These are phyloP conservation scores for Sus scrofa DNA, from an alignment of 2,113 vertebrate genomes.

Conservation along the genomic window DNA sequence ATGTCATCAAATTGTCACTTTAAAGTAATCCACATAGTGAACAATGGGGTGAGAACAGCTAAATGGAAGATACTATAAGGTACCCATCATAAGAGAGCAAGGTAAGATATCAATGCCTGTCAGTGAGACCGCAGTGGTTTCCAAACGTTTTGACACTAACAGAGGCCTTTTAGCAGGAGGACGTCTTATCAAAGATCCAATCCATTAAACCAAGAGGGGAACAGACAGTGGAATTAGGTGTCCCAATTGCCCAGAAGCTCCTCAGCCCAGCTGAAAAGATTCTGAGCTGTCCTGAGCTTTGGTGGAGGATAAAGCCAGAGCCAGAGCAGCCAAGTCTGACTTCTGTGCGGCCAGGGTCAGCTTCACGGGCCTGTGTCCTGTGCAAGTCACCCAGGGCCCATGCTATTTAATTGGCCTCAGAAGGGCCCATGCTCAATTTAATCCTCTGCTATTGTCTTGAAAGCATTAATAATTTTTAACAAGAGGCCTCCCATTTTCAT, in stretches of 20 bases:
- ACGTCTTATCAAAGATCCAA: not conserved
- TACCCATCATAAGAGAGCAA: not conserved
- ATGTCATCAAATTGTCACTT: conserved; percentile 39
- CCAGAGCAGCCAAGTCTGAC: not conserved
- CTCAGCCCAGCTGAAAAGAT: not conserved
- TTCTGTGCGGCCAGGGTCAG: not conserved
- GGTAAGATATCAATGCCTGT: not conserved
- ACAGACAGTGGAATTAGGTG: not conserved
- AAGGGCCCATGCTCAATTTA: not conserved
- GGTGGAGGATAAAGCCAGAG: not conserved
- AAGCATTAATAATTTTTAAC: not conserved
- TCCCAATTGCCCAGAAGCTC: not conserved
- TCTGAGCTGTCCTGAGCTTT: not conserved
- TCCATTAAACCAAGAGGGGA: not conserved
- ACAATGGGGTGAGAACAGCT: not conserved
- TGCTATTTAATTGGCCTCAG: not conserved
- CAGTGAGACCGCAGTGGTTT: not conserved
- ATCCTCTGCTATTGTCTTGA: not conserved
- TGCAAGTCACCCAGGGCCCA: not conserved
- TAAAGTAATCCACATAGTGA: not conserved
- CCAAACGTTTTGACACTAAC: not conserved
- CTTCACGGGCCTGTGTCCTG: not conserved
- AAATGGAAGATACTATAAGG: not conserved
- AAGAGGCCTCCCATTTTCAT: not conserved
- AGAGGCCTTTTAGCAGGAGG: not conserved